Evolutionary conservation across 2,888 invertebrate genomes (phyloP), one percentile per base, ranked within the genome.

Genomic region (Melipona beecheii): DNA sequence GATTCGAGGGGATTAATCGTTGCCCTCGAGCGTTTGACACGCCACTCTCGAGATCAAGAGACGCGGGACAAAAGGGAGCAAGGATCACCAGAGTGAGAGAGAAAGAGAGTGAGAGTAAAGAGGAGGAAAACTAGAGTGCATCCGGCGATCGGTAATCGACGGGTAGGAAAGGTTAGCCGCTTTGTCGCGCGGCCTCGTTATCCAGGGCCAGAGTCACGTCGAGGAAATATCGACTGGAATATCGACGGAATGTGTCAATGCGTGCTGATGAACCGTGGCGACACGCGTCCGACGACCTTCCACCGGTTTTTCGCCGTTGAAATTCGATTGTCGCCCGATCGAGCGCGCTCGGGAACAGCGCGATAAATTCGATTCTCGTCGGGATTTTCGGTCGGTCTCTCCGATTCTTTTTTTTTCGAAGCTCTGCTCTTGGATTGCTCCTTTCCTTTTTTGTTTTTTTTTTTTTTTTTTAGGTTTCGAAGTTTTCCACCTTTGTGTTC

Each of bases 1-100:
- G 79, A 83, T 85, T 87, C 80, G 82, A 87, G 86, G 81, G 85
- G 85, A 87, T 87, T 88, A 86, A 84, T 87, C 75, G 85, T 75
- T 77, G 83, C 70, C 56, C 79, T 84, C 72, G 78, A 75, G 84
- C 73, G 69, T 66, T 65, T 73, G 75, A 75, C 76, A 78, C 65
- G 62, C 70, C 78, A 19, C 81, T 89, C 13, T n/a, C 82, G 52
- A 84, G 65, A 84, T 87, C 79, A 21, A 21, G n/a, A 52, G 54
- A 43, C 43, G n/a, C 36, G 17, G 36, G 50, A n/a, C 19, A n/a
- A 73, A 56, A n/a, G 56, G 36, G 31, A 58, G 21, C 2, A 56
- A 43, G 17, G 17, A 9, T 60, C 27, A 31, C 1, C n/a, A n/a
- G 56, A 5, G 4, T 15, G n/a, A n/a, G 56, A 21, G 9, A 31